Evolutionary conservation across 2,888 invertebrate species (phyloP).

Genomic region (Pseudococcus longispinus): DNA sequence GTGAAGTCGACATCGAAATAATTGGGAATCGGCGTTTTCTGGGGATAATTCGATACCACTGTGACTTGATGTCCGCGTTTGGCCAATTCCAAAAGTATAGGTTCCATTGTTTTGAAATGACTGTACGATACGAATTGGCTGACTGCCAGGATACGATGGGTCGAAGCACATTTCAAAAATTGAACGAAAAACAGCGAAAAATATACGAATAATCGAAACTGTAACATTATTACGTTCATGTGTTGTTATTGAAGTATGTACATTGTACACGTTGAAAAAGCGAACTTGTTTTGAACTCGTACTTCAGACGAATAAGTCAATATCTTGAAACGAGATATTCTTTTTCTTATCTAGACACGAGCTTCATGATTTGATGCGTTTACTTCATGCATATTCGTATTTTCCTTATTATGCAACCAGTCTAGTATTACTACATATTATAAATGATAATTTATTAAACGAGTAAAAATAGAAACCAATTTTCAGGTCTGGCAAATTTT

Average conservation of each 20-base stretch:
- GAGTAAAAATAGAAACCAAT: too few species aligned
- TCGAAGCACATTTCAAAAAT: neutral
- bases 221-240: neutral
- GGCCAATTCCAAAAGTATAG: neutral
- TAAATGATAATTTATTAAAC: too few species aligned
- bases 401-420: too few species aligned
- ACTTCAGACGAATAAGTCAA: neutral
- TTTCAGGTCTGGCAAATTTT: too few species aligned
- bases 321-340: too few species aligned
- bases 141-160: neutral
- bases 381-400: too few species aligned
- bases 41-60: neutral
- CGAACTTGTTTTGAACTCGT: neutral
- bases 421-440: too few species aligned
- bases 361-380: too few species aligned
- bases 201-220: neutral
- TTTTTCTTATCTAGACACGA: too few species aligned
- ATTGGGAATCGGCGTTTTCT: neutral
- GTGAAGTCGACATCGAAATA: neutral
- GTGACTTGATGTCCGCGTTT: slow-evolving; percentile 26
- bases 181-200: neutral
- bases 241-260: too few species aligned
- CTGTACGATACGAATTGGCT: neutral
- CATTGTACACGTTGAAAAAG: neutral
- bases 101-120: slow-evolving; percentile 21